Base-by-base conservation (phyloP, 1,140 invertebrate genomes). In the Carposina sasakii region DNA sequence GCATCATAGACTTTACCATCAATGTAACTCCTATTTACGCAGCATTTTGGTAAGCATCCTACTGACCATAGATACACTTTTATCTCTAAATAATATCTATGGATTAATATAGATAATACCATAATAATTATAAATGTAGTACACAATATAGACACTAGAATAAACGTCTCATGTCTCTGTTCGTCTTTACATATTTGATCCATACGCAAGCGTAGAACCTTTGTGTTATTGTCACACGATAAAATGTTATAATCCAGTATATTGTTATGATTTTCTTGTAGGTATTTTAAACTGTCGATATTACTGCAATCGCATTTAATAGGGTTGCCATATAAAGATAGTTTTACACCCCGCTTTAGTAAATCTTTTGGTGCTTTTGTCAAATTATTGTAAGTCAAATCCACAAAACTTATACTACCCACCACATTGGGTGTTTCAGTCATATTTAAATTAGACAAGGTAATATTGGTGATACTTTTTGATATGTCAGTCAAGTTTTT, bases 1-100 rank as follows among this genome's bases (percentile, higher is more conserved):
- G 93, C 93, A 60, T 97, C 95, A 64, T 92, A 95, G 6, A 86
- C 65, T 53, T 36, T 16, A 8, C 26, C 13, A 34, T 43, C 41
- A n/a, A 37, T 4, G 3, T 37, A n/a, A 2, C 19, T 17, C 3
- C 31, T 26, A 2, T 6, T 6, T 13, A 30, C 41, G 9, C 12
- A 12, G 24, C 41, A 43, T 15, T 15, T n/a, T 13, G 16, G 9
- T 9, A 21, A 13, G 15, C 5, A 9, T 9, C 41, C 41, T 5
- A 16, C 13, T 3, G 41, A 13, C 24, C 31, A 31, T 16, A 43
- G 24, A n/a, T 21, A 30, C 16, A 43, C 41, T 26, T 31, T 43
- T 8, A 43, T 9, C 19, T 43, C 41, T 15, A 16, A 12, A 6
- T 13, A 30, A 26, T 43, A 43, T 3, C 9, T 39, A 10, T 13